Evolutionary conservation across 2,797 vertebrate species (phyloP).

Genomic region (Muraenolepis orangiensis): DNA sequence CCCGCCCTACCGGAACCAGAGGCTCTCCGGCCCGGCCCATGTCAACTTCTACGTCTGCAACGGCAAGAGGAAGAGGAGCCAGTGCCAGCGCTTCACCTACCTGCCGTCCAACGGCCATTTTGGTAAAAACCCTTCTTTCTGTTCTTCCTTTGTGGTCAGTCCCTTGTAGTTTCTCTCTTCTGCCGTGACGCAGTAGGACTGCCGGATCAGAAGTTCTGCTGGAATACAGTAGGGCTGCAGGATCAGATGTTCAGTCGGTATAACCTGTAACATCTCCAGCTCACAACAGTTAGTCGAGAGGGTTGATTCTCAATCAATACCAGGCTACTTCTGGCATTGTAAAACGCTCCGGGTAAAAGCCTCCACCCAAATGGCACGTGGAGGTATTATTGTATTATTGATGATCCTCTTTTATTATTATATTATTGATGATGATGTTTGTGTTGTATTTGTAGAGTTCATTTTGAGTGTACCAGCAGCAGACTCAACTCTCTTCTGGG

Average conservation of each 20-base stretch:
- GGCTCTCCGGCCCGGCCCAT: conserved; percentile 86
- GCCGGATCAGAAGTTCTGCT: no score
- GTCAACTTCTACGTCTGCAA: conserved; percentile 98
- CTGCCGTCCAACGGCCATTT: conserved; percentile 88
- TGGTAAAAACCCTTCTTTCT: conserved; percentile 7
- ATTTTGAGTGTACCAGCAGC: no score
- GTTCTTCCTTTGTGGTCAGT: conserved; percentile 24
- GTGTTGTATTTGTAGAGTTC: background rate
- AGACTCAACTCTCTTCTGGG: no score
- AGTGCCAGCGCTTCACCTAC: conserved; percentile 94
- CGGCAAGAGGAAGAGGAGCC: conserved; percentile 96
- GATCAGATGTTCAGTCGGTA: no score
- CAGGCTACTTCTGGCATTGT: background rate
- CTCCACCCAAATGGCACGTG: background rate
- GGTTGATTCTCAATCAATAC: background rate
- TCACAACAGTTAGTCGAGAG: background rate
- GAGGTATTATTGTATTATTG: background rate
- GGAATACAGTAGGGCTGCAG: no score
- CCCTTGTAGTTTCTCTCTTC: conserved; percentile 10
- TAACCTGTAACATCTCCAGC: no score
- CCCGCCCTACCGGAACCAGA: conserved; percentile 92
- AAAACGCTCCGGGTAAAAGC: background rate
- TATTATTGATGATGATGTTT: background rate
- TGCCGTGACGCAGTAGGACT: background rate
- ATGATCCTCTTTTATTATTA: background rate